phyloP scores from a whole-genome alignment of 2,113 vertebrate species.

The Corythornis cristatus region DNA sequence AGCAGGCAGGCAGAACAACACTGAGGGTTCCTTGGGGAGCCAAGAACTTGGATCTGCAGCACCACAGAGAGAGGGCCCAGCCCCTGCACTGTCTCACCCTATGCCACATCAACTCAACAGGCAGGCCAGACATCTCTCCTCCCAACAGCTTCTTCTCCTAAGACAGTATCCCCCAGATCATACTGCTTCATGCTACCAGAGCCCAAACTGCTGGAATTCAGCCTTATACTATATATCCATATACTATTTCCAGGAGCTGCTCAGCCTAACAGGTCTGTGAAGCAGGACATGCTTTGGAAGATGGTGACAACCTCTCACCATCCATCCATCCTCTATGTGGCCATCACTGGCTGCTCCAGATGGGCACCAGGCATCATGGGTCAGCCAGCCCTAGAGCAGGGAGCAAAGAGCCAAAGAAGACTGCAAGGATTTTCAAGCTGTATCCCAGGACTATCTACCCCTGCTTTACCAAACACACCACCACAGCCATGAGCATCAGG shows the following conservation, averaged over 20 bases:
- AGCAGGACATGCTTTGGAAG: neutral
- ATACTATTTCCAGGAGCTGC: neutral
- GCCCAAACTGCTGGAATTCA: neutral
- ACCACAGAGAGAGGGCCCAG: too few species aligned
- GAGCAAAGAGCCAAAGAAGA: neutral
- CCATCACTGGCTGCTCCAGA: neutral
- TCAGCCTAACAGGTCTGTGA: neutral
- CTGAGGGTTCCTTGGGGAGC: rapidly evolving
- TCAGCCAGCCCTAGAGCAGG: neutral
- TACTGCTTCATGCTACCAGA: neutral
- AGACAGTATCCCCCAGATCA: neutral
- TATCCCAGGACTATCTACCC: neutral
- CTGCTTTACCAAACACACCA: neutral
- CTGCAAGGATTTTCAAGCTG: neutral
- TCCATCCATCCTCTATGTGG: rapidly evolving
- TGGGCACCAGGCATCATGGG: rapidly evolving
- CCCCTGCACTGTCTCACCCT: neutral
- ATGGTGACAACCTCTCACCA: neutral
- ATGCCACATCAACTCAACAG: neutral
- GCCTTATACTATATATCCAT: neutral
- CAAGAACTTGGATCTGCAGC: neutral
- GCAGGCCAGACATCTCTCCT: neutral
- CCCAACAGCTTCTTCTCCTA: neutral
- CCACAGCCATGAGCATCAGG: rapidly evolving
- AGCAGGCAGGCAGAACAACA: neutral